These are phyloP conservation scores for Chrysodeixis includens DNA, from an alignment of 2,888 invertebrate species.

Conservation along the genomic window DNA sequence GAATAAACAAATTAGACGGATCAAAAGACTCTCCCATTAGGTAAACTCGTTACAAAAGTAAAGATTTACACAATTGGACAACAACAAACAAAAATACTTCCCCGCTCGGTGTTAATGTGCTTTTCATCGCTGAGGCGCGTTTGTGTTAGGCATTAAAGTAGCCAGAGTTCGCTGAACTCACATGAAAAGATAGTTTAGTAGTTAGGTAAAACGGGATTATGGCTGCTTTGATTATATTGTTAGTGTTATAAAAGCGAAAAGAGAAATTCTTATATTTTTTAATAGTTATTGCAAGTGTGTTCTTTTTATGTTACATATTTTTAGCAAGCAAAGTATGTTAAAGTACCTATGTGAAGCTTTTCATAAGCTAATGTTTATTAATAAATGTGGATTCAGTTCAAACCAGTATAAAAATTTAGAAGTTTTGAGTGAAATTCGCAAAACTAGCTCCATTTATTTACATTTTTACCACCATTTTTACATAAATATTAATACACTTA, in stretches of 20 bases:
- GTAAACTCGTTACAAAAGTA: slow-evolving; percentile 56
- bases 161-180: slow-evolving; percentile 74
- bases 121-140: slow-evolving; percentile 77
- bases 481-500: too few relatives aligned
- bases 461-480: too few relatives aligned
- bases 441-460: too few relatives aligned
- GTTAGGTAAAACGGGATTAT: neutral
- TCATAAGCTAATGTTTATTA: too few relatives aligned
- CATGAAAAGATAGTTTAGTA: slow-evolving; percentile 33
- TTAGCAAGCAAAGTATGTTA: too few relatives aligned
- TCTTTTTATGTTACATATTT: too few relatives aligned
- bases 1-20: slow-evolving; percentile 56
- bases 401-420: too few relatives aligned
- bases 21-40: slow-evolving; percentile 62
- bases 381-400: too few relatives aligned
- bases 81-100: slow-evolving; percentile 71
- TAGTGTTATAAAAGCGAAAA: neutral
- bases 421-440: too few relatives aligned
- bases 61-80: slow-evolving; percentile 73
- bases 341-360: too few relatives aligned
- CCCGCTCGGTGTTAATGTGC: slow-evolving; percentile 68
- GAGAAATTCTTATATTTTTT: neutral
- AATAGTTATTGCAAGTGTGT: too few relatives aligned
- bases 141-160: slow-evolving; percentile 81
- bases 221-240: neutral